Evolutionary conservation across 1,140 invertebrate genomes (phyloP), one percentile per base, ranked within the genome.

Genomic region (Micrasema longulum): DNA sequence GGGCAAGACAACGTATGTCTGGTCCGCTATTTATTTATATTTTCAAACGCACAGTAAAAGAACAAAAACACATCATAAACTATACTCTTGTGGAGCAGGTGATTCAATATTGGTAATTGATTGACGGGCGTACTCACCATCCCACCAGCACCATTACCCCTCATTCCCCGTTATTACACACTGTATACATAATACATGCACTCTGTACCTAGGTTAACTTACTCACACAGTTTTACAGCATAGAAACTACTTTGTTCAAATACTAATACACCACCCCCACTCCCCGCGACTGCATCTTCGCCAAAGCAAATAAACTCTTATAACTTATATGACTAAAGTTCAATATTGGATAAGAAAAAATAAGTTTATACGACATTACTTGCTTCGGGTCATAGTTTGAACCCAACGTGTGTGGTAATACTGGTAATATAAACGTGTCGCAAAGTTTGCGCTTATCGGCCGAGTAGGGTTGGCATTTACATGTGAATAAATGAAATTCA

Each of bases 151-250:
- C n/a, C n/a, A 31, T 31, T 7, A 31, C 26, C 26, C 26, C 26
- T 4, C 26, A 4, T 7, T 31, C 26, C 2, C 26, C 7, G 2
- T 4, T 7, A 31, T 31, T 6, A 53, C 6, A 23, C 18, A 52
- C 16, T 20, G 4, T 26, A 60, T 14, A 14, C 14, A 35, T 60
- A 60, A 10, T 22, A 11, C 23, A 38, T 60, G 55, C 55, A 60
- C 55, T 60, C 55, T 60, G 55, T 38, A 60, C 55, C 55, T 60
- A 35, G 22, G 36, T 60, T 41, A 16, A 60, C 55, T 22, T 31
- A 55, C 26, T 12, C n/a, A 55, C 14, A 55, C 52, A 22, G 1
- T 22, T n/a, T 43, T 22, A 10, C 47, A 22, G 6, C n/a, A 14
- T 38, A 60, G 16, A 43, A 38, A 11, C 22, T 36, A 60, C 18